phyloP scores from a whole-genome alignment of 2,888 invertebrate species.

The Deilephila elpenor region DNA sequence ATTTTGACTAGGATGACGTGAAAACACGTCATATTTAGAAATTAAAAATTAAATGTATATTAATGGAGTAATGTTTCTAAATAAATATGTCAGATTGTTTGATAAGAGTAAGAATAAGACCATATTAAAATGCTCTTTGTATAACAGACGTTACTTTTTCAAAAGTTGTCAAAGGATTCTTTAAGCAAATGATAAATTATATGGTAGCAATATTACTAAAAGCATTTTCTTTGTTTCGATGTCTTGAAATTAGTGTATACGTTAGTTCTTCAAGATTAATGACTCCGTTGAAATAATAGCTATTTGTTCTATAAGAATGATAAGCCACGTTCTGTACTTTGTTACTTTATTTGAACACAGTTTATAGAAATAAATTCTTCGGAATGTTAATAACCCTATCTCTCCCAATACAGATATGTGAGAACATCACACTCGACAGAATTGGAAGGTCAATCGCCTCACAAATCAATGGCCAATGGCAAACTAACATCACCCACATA shows the following conservation, averaged over 20 bases:
- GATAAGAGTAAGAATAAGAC: no score
- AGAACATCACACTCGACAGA: conserved; percentile 83
- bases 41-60: no score
- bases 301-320: background rate
- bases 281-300: background rate
- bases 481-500: conserved; percentile 78
- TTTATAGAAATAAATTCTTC: background rate
- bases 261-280: background rate
- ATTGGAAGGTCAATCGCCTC: conserved; percentile 77
- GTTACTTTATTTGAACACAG: background rate
- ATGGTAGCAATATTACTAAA: background rate
- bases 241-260: background rate
- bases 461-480: conserved; percentile 79
- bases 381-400: conserved; percentile 29
- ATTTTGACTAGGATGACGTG: no score
- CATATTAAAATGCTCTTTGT: background rate
- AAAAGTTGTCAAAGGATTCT: background rate
- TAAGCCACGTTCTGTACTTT: background rate
- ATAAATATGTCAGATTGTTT: no score
- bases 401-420: conserved; percentile 78
- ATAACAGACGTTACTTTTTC: background rate
- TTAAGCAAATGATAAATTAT: background rate
- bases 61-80: no score
- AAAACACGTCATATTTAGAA: no score
- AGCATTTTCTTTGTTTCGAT: conserved; percentile 11